phyloP scores from a whole-genome alignment of 2,113 vertebrate genomes.

The Gobio gobio region DNA sequence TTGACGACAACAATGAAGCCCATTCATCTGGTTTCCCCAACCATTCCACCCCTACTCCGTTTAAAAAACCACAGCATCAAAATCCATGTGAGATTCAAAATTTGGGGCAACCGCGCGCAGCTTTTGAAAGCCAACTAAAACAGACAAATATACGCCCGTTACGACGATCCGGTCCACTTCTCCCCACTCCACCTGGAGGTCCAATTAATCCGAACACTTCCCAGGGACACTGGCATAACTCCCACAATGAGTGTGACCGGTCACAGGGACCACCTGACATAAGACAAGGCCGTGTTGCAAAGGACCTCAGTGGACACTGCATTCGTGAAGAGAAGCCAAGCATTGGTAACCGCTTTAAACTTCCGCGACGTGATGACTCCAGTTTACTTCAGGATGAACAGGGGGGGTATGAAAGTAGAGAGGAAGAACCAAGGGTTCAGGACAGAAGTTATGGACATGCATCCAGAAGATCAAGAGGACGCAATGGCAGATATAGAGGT shows the following conservation, averaged over 20 bases:
- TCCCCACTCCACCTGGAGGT: conserved; percentile 83
- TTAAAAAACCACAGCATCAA: conserved; percentile 68
- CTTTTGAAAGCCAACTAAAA: conserved; percentile 72
- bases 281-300: conserved; percentile 46
- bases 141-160: conserved; percentile 71
- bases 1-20: conserved; percentile 73
- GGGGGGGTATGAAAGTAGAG: conserved; percentile 23
- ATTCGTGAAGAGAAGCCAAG: conserved; percentile 61
- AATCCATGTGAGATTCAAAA: conserved; percentile 67
- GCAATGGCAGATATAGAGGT: conserved; percentile 62
- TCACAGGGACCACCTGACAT: conserved; percentile 58
- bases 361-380: not conserved
- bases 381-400: conserved; percentile 57
- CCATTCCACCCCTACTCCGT: conserved; percentile 67
- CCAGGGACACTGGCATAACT: conserved; percentile 70
- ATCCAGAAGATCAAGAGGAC: conserved; percentile 62
- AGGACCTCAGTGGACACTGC: conserved; percentile 59
- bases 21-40: conserved; percentile 72
- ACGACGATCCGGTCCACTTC: conserved; percentile 79
- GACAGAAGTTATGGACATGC: conserved; percentile 48
- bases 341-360: conserved; percentile 58
- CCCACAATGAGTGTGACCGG: conserved; percentile 45
- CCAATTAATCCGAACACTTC: conserved; percentile 63
- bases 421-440: conserved; percentile 73
- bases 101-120: conserved; percentile 66